Base-by-base conservation (phyloP, 2,797 vertebrate species). In the Sebastes dallii region DNA sequence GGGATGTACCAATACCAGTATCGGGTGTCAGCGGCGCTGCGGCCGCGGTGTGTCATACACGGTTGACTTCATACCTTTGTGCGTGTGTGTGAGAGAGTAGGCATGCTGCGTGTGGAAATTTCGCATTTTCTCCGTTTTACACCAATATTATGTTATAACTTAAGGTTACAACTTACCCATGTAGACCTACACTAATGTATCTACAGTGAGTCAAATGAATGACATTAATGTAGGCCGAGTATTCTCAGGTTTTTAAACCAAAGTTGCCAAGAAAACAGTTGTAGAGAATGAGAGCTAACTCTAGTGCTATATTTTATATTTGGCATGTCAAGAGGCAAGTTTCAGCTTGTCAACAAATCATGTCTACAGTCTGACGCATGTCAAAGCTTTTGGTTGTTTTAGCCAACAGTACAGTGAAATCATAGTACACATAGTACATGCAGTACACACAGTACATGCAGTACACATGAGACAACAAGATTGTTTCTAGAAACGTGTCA, bases 271-370 rank as follows among this genome's bases (percentile, higher is more conserved):
- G 34, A 30, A 74, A 59, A 52, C 71, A 60, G 77, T 68, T 81
- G 75, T 36, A 36, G 34, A 36, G 34, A 36, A 46, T 56, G 71
- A 72, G 22, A 75, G 70, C 42, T 56, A 30, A 60, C 8, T 27
- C 72, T 24, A 18, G 29, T 52, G 56, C 55, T 69, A 34, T 68
- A 8, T 69, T 69, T 81, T 52, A 36, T 36, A 68, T 80, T 56
- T 72, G 66, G n/a, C 39, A 7, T 42, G 29, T 75, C 72, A 72
- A 36, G 30, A 59, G 67, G 65, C 74, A 76, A 62, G 77, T 78
- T 70, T 42, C 29, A 55, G 60, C 75, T 13, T 58, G 75, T 79
- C 81, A 64, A 24, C 64, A 56, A 8, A 54, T 80, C 70, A 66
- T 36, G 3, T 84, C 13, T 54, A 0, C 22, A 77, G 71, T 50